Evolutionary conservation across 1,140 invertebrate genomes (phyloP).

Genomic region (Habropoda laboriosa): DNA sequence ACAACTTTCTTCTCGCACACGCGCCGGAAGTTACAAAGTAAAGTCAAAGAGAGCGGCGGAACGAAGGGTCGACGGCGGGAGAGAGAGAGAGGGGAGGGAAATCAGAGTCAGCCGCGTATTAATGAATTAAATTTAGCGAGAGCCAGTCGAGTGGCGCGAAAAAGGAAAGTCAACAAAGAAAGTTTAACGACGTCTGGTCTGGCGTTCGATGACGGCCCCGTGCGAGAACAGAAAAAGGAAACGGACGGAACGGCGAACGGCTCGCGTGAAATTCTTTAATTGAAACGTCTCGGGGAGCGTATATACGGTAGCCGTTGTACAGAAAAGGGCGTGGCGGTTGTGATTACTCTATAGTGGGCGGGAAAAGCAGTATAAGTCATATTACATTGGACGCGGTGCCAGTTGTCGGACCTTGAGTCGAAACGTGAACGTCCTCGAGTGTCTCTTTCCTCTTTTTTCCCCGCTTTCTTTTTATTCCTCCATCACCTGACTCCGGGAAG

Average conservation of each 20-base stretch:
- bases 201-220: background rate
- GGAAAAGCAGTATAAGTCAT: constrained; percentile 65
- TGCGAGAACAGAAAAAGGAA: background rate
- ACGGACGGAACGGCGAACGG: background rate
- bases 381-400: constrained; percentile 4
- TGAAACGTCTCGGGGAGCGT: constrained; percentile 60
- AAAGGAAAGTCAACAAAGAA: constrained; percentile 47
- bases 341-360: constrained; percentile 64
- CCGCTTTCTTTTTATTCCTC: background rate
- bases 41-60: background rate
- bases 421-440: background rate
- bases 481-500: no score
- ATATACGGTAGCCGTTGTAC: constrained; percentile 48
- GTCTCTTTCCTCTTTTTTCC: no score
- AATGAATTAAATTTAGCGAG: constrained; percentile 58
- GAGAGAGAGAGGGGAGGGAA: background rate
- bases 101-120: constrained; percentile 33
- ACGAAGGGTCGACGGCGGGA: no score
- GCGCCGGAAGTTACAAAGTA: constrained; percentile 4
- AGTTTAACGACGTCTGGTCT: constrained; percentile 46
- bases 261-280: constrained; percentile 66
- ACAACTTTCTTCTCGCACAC: constrained; percentile 12
- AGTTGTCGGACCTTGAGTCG: background rate
- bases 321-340: constrained; percentile 58
- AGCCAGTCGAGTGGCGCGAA: constrained; percentile 1